phyloP scores from a whole-genome alignment of 2,888 invertebrate genomes.

The Acleris cristana region DNA sequence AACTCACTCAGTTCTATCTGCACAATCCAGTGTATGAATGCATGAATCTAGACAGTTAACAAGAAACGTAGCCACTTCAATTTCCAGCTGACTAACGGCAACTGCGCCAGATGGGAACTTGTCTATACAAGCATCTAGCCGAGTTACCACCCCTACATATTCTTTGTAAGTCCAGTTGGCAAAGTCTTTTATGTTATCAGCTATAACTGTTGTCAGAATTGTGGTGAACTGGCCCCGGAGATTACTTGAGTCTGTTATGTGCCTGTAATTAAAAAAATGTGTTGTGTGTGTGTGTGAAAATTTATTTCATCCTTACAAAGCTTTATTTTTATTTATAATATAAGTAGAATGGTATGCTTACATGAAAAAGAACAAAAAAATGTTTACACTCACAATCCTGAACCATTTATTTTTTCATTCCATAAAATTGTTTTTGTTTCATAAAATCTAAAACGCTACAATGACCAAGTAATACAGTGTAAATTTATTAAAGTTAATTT shows the following conservation, averaged over 20 bases:
- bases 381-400: no score
- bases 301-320: not conserved
- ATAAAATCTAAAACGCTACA: no score
- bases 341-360: no score
- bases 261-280: conserved; percentile 50
- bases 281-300: not conserved
- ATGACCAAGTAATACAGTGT: no score
- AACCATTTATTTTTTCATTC: no score
- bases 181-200: conserved; percentile 33
- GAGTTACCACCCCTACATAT: conserved; percentile 52
- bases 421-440: no score
- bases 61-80: conserved; percentile 52
- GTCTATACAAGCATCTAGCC: conserved; percentile 61
- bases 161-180: conserved; percentile 40
- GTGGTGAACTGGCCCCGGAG: conserved; percentile 57
- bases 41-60: conserved; percentile 53
- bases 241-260: conserved; percentile 55
- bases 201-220: conserved; percentile 51
- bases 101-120: conserved; percentile 63
- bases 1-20: conserved; percentile 2
- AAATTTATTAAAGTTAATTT: no score
- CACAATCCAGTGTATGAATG: conserved; percentile 49
- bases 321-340: no score
- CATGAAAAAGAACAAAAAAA: no score
- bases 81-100: conserved; percentile 54